Conservation (phyloP, 2,797 vertebrate genomes). For the Tokudaia tokunoshimensis region DNA sequence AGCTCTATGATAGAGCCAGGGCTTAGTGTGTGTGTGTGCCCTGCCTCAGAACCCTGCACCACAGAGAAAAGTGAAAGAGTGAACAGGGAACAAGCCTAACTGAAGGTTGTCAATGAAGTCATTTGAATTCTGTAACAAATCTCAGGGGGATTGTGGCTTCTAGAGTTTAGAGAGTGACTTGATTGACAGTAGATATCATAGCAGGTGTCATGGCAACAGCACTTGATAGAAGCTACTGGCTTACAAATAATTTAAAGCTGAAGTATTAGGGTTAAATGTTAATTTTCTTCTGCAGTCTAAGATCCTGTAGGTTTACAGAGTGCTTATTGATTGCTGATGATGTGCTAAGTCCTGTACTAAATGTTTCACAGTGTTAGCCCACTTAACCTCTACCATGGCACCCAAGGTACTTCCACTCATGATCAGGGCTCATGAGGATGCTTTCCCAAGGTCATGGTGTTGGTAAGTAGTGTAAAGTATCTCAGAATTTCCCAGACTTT, state of each 20-base stretch:
- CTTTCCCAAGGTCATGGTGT: not conserved
- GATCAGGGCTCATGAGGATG: not conserved
- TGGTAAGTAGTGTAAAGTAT: not conserved
- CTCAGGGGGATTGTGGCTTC: not conserved
- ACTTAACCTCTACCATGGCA: not conserved
- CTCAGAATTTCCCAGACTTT: not conserved
- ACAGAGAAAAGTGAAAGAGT: not conserved
- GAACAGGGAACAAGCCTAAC: not conserved
- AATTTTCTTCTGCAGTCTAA: not conserved
- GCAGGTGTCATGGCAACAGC: constrained; percentile 59
- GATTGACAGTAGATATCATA: constrained; percentile 44
- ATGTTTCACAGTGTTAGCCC: not conserved
- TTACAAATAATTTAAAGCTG: constrained; percentile 32
- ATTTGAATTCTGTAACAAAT: not conserved
- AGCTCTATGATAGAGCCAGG: not conserved
- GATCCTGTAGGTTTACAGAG: not conserved
- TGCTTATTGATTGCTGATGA: not conserved
- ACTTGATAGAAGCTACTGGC: not conserved
- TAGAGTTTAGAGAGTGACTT: constrained; percentile 50
- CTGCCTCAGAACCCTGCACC: not conserved
- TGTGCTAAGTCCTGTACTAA: not conserved
- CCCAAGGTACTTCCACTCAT: not conserved
- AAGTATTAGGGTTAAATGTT: not conserved
- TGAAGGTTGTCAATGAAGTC: constrained; percentile 11
- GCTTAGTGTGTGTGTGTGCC: not conserved